A percentile compares a stretch with the other conserved stretches of the same genome.
phyloP scores from a whole-genome alignment of 2,888 invertebrate genomes.

The Parapristionchus giblindavisi region DNA sequence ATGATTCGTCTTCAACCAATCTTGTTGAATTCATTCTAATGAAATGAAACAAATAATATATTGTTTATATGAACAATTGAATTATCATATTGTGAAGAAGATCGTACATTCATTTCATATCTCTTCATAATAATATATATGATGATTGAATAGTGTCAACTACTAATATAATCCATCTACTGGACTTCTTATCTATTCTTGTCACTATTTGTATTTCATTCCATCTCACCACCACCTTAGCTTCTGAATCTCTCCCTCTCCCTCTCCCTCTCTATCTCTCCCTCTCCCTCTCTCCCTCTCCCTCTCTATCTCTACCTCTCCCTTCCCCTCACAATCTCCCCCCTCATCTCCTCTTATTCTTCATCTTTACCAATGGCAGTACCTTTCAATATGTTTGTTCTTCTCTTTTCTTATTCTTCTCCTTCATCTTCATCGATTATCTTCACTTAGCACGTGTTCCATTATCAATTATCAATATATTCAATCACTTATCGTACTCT shows the following conservation, averaged over 20 bases:
- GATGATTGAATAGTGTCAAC: too few species aligned
- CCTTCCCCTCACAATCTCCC: conserved; percentile 1
- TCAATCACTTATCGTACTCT: neutral
- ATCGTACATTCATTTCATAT: too few species aligned
- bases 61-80: too few species aligned
- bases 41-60: too few species aligned
- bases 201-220: too few species aligned
- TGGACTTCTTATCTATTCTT: too few species aligned
- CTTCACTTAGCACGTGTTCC: neutral
- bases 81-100: too few species aligned
- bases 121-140: too few species aligned
- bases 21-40: too few species aligned
- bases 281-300: neutral
- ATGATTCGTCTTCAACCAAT: too few species aligned
- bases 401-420: conserved; percentile 16
- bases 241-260: neutral
- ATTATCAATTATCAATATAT: neutral
- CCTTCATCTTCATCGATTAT: neutral
- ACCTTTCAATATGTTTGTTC: conserved; percentile 8
- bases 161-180: too few species aligned
- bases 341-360: conserved; percentile 12
- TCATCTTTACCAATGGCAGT: conserved; percentile 2
- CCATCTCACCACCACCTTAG: neutral
- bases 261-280: neutral
- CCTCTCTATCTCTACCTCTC: neutral